Percentiles rank a stretch among this genome's conserved stretches.
These are phyloP conservation scores for Botrylloides violaceus DNA, from an alignment of 23 tunicate species.

Conservation along the genomic window DNA sequence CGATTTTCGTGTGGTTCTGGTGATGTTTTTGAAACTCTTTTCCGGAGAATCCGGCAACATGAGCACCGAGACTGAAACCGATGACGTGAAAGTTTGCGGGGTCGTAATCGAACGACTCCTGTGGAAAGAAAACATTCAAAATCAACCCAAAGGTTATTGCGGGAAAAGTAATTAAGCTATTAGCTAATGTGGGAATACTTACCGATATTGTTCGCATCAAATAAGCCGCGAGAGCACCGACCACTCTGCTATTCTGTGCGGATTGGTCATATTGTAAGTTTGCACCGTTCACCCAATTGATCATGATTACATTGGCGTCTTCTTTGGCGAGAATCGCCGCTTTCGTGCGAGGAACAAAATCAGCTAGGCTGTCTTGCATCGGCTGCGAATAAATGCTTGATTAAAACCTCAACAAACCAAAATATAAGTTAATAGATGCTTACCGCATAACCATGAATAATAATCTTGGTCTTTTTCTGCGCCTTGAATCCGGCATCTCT, in stretches of 20 bases:
- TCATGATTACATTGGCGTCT: conserved; percentile 80
- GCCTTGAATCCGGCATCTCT: conserved; percentile 42
- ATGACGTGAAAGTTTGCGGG: conserved; percentile 74
- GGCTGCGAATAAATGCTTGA: conserved; percentile 11
- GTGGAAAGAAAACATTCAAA: too few species aligned
- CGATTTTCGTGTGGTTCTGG: conserved; percentile 24
- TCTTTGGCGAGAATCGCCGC: conserved; percentile 58
- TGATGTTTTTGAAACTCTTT: conserved; percentile 44
- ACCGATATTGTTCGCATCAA: conserved; percentile 66
- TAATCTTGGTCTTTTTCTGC: conserved; percentile 57
- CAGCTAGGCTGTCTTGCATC: conserved; percentile 22
- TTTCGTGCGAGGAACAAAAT: conserved; percentile 68
- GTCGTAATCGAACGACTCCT: conserved; percentile 41
- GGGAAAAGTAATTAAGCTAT: neutral
- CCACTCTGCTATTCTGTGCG: conserved; percentile 66
- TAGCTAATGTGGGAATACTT: conserved; percentile 17
- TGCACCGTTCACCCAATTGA: conserved; percentile 83
- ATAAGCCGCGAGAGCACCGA: conserved; percentile 71
- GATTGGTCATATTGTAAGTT: conserved; percentile 68
- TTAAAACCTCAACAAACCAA: neutral
- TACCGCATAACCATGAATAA: conserved; percentile 86
- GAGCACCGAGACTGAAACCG: conserved; percentile 94
- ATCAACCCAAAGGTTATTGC: too few species aligned
- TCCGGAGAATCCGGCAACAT: conserved; percentile 96
- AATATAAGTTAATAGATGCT: conserved; percentile 10